These are phyloP conservation scores for Pheosia tremula DNA, from an alignment of 2,888 invertebrate genomes.

Conservation along the genomic window DNA sequence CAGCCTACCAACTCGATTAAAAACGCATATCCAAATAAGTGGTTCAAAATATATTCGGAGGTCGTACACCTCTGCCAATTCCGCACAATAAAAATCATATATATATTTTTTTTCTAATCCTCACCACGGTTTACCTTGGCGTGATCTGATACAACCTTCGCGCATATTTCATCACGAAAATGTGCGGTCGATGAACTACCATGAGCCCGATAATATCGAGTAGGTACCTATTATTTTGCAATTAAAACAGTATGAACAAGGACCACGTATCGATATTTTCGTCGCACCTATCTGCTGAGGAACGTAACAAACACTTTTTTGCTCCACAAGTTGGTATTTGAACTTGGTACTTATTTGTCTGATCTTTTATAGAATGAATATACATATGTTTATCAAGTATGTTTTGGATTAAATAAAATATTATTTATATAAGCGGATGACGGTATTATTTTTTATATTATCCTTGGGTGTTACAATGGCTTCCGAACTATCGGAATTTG, in stretches of 20 bases:
- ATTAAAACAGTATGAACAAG: conserved; percentile 35
- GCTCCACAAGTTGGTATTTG: conserved; percentile 28
- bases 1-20: conserved; percentile 36
- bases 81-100: conserved; percentile 46
- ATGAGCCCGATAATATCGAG: conserved; percentile 41
- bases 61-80: conserved; percentile 61
- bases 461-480: neutral
- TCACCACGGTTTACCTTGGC: conserved; percentile 59
- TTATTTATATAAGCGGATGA: neutral
- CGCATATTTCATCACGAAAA: conserved; percentile 65
- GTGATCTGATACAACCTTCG: conserved; percentile 68
- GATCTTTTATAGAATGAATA: conserved; percentile 31
- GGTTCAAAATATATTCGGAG: conserved; percentile 47
- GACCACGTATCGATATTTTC: conserved; percentile 33
- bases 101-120: conserved; percentile 46
- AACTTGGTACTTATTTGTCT: conserved; percentile 21
- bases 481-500: too few relatives aligned
- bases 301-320: conserved; percentile 51
- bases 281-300: conserved; percentile 20
- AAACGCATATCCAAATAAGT: conserved; percentile 31
- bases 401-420: neutral
- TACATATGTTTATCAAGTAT: conserved; percentile 5
- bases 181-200: conserved; percentile 65
- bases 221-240: conserved; percentile 36
- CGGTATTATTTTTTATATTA: neutral